Evolutionary conservation across 2,113 vertebrate species (phyloP).

Genomic region (Neogobius melanostomus): DNA sequence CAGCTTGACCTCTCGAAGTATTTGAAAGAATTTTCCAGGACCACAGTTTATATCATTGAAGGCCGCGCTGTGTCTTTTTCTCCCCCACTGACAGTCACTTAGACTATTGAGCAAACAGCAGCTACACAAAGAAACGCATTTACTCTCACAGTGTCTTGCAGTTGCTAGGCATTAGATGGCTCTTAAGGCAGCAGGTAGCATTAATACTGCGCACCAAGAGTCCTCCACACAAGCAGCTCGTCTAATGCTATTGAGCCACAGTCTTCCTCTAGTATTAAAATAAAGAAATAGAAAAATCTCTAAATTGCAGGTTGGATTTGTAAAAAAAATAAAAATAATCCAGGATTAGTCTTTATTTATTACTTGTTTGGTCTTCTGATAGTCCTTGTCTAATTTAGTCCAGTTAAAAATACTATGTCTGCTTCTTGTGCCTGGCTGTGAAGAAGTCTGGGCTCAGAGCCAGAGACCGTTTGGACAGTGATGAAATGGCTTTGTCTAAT

Average conservation of each 20-base stretch:
- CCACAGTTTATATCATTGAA: neutral
- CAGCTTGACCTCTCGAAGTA: neutral
- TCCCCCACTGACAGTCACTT: slow-evolving; percentile 1
- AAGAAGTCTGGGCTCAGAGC: slow-evolving; percentile 15
- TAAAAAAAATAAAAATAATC: neutral
- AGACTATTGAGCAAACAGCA: neutral
- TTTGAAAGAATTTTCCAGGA: neutral
- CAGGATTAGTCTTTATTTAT: neutral
- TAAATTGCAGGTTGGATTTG: too few relatives aligned
- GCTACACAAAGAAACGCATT: neutral
- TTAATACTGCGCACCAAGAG: neutral
- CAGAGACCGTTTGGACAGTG: slow-evolving; percentile 5
- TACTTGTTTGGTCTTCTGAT: slow-evolving; percentile 5
- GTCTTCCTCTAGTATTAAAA: too few relatives aligned
- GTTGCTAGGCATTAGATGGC: slow-evolving; percentile 17
- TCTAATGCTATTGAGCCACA: neutral
- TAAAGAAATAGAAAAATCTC: too few relatives aligned
- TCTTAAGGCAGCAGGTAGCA: slow-evolving; percentile 1
- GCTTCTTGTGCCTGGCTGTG: slow-evolving; percentile 13
- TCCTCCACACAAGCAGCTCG: neutral
- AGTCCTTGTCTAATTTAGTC: neutral
- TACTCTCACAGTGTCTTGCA: neutral
- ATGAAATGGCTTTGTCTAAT: slow-evolving; percentile 18
- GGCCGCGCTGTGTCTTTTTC: neutral
- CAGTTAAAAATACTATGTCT: slow-evolving; percentile 11